A percentile compares a stretch with the other conserved stretches of the same genome.
Evolutionary conservation across 2,888 invertebrate species (phyloP).

Genomic region (Anoplius nigerrimus): DNA sequence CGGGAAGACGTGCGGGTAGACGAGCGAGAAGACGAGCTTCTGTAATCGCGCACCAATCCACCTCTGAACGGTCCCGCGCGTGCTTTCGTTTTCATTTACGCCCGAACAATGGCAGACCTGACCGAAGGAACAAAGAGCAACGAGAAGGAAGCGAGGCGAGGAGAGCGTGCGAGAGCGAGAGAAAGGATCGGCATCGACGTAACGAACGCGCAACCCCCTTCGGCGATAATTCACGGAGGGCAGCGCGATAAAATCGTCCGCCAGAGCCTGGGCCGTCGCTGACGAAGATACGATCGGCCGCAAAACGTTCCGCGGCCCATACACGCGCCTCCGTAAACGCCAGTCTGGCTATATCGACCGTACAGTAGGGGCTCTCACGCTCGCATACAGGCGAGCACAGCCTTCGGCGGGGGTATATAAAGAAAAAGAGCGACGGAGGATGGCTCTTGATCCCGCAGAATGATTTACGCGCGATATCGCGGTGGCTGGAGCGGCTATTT

Average conservation of each 20-base stretch:
- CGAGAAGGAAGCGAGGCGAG: too few relatives aligned
- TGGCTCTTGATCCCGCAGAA: slow-evolving; percentile 31
- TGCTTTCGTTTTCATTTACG: slow-evolving; percentile 11
- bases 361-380: too few relatives aligned
- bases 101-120: neutral
- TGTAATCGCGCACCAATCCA: too few relatives aligned
- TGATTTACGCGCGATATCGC: slow-evolving; percentile 36
- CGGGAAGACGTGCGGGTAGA: too few relatives aligned
- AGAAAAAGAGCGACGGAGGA: neutral
- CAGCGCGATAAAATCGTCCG: slow-evolving; percentile 25
- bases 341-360: too few relatives aligned
- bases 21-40: too few relatives aligned
- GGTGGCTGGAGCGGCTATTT: slow-evolving; percentile 15
- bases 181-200: too few relatives aligned
- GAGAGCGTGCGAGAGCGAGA: too few relatives aligned
- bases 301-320: slow-evolving; percentile 29
- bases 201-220: neutral
- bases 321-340: too few relatives aligned
- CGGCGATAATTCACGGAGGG: slow-evolving; percentile 14
- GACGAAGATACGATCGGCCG: slow-evolving; percentile 34
- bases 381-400: too few relatives aligned
- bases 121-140: too few relatives aligned
- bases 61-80: too few relatives aligned
- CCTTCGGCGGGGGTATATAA: slow-evolving; percentile 5
- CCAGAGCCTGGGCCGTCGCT: slow-evolving; percentile 28